Conservation (phyloP, 30 jellyfish, hydroid and myxozoan species). For the Hydractinia symbiolongicarpus region DNA sequence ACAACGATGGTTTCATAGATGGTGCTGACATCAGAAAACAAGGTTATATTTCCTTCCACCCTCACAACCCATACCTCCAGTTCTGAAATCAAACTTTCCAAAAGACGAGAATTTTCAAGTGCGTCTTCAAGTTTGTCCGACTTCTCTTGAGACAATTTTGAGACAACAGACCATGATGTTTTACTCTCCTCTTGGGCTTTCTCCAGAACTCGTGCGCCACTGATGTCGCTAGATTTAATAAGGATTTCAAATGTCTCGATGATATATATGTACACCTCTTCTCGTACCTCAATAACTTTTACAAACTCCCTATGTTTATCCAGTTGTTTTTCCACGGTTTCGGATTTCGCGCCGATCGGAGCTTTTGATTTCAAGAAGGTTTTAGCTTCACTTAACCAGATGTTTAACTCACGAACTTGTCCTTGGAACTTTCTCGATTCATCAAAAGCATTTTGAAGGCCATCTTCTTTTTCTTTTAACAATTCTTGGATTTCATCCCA, state of each 20-base stretch:
- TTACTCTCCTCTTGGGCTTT: constrained; percentile 54
- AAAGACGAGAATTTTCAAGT: constrained; percentile 42
- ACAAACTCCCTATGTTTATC: constrained; percentile 78
- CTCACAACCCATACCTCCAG: constrained; percentile 72
- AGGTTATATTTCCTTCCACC: constrained; percentile 58
- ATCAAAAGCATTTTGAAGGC: constrained; percentile 68
- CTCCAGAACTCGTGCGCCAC: constrained; percentile 55
- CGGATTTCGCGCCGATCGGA: constrained; percentile 81
- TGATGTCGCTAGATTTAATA: constrained; percentile 72
- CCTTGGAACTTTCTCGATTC: constrained; percentile 80
- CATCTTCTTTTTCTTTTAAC: constrained; percentile 32
- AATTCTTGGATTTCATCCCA: constrained; percentile 80
- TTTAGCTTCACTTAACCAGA: constrained; percentile 75
- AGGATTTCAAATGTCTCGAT: constrained; percentile 69
- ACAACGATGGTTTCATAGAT: constrained; percentile 63
- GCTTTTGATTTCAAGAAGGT: constrained; percentile 57
- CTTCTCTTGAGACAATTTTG: constrained; percentile 46
- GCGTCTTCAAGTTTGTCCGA: constrained; percentile 61
- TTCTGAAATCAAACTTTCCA: constrained; percentile 46
- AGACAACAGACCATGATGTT: constrained; percentile 66
- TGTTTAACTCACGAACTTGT: constrained; percentile 54
- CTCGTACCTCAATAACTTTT: constrained; percentile 59
- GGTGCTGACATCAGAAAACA: constrained; percentile 76
- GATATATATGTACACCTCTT: constrained; percentile 43
- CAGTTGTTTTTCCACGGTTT: constrained; percentile 60